phyloP scores from a whole-genome alignment of 1,140 invertebrate genomes.

The Sitobion miscanthi region DNA sequence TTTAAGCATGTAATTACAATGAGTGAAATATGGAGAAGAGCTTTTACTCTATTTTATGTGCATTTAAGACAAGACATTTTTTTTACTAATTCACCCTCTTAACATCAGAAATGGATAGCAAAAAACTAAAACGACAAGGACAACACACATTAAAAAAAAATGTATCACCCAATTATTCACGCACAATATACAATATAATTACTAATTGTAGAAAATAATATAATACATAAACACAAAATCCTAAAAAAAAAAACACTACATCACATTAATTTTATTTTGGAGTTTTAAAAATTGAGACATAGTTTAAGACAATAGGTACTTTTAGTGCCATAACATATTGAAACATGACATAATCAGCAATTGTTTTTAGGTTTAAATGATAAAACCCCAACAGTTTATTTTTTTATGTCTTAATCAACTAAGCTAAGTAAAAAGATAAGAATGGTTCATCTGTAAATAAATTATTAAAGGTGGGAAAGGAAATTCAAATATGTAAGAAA shows the following conservation, averaged over 20 bases:
- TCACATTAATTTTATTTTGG: background rate
- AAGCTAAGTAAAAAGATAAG: background rate
- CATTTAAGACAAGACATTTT: background rate
- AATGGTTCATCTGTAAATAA: background rate
- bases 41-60: background rate
- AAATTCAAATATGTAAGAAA: background rate
- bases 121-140: background rate
- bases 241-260: background rate
- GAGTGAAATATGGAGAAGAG: background rate
- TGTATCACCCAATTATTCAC: background rate
- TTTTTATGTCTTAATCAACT: background rate
- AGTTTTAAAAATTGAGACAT: background rate
- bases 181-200: background rate
- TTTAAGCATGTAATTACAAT: background rate
- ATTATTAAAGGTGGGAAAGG: background rate
- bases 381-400: background rate
- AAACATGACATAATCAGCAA: background rate
- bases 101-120: background rate
- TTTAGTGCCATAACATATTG: background rate
- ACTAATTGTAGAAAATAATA: background rate
- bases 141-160: background rate
- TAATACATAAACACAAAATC: background rate
- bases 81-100: background rate
- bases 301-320: background rate
- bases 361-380: background rate